A percentile compares a stretch with the other conserved stretches of the same genome.
These are phyloP conservation scores for Drosophila tani DNA, from an alignment of 1,140 invertebrate species.

Conservation along the genomic window DNA sequence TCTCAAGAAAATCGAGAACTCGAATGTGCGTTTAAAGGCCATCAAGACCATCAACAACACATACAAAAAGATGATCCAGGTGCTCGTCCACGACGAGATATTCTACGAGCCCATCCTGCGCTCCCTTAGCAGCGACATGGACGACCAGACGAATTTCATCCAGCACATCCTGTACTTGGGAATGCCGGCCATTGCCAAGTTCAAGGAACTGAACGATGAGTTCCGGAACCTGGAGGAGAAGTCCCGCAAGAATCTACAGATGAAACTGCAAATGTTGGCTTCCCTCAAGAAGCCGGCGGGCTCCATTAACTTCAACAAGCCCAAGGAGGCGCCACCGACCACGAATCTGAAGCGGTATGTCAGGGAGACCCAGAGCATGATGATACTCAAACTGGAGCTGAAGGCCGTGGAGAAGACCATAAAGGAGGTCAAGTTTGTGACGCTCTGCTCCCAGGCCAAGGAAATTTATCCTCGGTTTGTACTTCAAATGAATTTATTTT, in stretches of 20 bases:
- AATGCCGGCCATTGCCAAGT: conserved; percentile 75
- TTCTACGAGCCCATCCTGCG: conserved; percentile 81
- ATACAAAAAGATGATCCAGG: conserved; percentile 78
- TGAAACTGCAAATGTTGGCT: conserved; percentile 64
- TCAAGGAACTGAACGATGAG: conserved; percentile 68
- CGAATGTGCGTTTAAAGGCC: conserved; percentile 76
- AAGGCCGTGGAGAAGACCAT: conserved; percentile 74
- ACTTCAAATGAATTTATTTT: too few relatives aligned
- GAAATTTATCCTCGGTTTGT: conserved; percentile 78
- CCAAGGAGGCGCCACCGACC: conserved; percentile 29
- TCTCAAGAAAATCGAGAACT: conserved; percentile 77
- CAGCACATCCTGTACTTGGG: conserved; percentile 79
- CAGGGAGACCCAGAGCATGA: conserved; percentile 76
- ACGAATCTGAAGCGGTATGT: conserved; percentile 69
- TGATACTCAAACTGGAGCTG: conserved; percentile 66
- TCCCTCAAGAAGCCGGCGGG: conserved; percentile 27
- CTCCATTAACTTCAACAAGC: not conserved
- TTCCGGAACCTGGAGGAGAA: conserved; percentile 62
- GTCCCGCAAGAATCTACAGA: conserved; percentile 64
- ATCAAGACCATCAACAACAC: conserved; percentile 79
- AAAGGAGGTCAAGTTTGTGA: conserved; percentile 75
- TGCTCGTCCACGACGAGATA: conserved; percentile 75
- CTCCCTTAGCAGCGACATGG: conserved; percentile 73
- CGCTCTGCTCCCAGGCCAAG: conserved; percentile 70
- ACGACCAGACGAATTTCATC: conserved; percentile 79